A percentile compares a stretch with the other conserved stretches of the same genome.
phyloP scores from a whole-genome alignment of 2,797 vertebrate genomes.

The Tarsius wallacei region DNA sequence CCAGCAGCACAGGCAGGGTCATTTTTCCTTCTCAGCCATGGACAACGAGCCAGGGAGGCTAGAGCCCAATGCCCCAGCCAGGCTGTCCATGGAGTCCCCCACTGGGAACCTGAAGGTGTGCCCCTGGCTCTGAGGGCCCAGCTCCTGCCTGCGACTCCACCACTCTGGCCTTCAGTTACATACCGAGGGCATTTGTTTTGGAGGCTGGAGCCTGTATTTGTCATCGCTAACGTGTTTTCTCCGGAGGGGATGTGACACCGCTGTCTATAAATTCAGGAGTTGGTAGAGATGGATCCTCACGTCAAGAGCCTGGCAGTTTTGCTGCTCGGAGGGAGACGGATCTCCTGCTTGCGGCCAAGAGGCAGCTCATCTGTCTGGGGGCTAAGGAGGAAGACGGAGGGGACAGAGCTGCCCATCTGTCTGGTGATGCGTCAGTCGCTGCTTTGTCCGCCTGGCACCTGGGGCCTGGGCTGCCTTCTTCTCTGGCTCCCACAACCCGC shows the following conservation, averaged over 20 bases:
- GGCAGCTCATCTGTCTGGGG: slow-evolving; percentile 40
- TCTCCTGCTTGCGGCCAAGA: accelerated
- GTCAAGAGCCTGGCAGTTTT: accelerated
- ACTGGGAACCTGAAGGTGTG: accelerated
- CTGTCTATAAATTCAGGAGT: slow-evolving; percentile 5
- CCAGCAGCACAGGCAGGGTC: too few species aligned
- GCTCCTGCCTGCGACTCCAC: accelerated
- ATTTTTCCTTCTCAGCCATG: neutral
- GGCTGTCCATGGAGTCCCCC: accelerated
- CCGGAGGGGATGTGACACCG: neutral
- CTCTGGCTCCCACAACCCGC: neutral
- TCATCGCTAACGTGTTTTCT: neutral
- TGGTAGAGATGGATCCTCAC: neutral
- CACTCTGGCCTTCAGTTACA: neutral
- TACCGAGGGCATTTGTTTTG: neutral
- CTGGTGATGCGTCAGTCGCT: accelerated
- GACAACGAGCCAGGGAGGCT: neutral
- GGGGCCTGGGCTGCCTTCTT: neutral
- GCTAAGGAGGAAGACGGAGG: accelerated
- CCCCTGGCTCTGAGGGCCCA: neutral
- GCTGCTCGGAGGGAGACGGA: neutral
- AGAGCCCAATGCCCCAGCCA: accelerated
- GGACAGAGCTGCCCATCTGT: neutral
- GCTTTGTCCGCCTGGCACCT: neutral
- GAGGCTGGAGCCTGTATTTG: neutral